Evolutionary conservation across 2,113 vertebrate genomes (phyloP).

Genomic region (Montifringilla adamsi): DNA sequence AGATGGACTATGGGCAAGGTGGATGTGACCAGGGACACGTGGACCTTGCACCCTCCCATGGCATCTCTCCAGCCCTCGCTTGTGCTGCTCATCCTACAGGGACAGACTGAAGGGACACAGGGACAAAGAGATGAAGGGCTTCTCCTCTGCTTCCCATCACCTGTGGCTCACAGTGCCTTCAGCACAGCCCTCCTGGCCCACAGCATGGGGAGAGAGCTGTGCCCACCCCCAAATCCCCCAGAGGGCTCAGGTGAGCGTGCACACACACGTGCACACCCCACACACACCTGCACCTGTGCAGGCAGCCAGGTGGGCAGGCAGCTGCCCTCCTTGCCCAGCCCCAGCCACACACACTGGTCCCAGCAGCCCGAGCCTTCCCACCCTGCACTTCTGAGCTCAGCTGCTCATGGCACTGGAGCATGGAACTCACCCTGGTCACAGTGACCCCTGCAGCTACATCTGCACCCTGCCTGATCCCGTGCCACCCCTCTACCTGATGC

Average conservation of each 20-base stretch:
- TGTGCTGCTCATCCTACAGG: not conserved
- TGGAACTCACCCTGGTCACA: not conserved
- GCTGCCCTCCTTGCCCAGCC: not conserved
- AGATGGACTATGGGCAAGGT: fast-evolving
- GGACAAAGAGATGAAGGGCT: not conserved
- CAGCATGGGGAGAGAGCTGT: not conserved
- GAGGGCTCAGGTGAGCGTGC: not conserved
- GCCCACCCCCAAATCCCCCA: not conserved
- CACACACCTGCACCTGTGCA: not conserved
- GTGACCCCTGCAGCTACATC: not conserved
- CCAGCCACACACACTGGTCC: fast-evolving
- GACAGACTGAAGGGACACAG: not conserved
- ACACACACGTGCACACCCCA: not conserved
- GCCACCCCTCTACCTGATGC: not conserved
- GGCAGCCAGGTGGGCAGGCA: not conserved
- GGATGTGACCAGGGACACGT: not conserved
- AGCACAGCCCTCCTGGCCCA: not conserved
- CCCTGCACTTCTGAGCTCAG: not conserved
- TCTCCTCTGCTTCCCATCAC: not conserved
- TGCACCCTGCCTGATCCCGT: fast-evolving
- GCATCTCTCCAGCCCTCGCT: not conserved
- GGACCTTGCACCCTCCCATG: not conserved
- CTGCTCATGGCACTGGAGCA: fast-evolving
- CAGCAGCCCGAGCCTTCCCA: not conserved
- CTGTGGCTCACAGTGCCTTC: not conserved